Conservation (phyloP, 2,888 invertebrate genomes). For the Lasioglossum villosulum region DNA sequence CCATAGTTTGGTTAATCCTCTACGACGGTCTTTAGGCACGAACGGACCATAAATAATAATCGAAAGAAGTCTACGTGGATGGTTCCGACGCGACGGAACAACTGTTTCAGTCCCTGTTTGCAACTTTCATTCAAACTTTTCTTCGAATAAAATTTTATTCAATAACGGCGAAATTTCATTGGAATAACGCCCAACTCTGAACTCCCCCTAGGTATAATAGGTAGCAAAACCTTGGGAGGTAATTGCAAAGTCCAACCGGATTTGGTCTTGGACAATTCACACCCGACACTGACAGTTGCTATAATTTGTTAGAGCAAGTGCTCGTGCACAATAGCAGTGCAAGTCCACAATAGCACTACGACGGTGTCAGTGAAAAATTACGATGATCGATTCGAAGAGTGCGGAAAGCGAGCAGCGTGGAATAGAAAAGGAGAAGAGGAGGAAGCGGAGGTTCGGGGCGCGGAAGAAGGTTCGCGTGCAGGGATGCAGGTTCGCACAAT, state of each 20-base stretch:
- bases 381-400: not conserved
- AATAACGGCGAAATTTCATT: too few relatives aligned
- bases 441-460: not conserved
- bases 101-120: too few relatives aligned
- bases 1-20: too few relatives aligned
- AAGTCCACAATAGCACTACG: not conserved
- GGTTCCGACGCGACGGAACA: too few relatives aligned
- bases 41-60: too few relatives aligned
- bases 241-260: not conserved
- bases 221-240: not conserved
- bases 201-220: too few relatives aligned
- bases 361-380: conserved; percentile 13
- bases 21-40: too few relatives aligned
- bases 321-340: not conserved
- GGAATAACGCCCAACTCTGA: too few relatives aligned
- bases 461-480: conserved; percentile 14
- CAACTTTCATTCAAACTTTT: too few relatives aligned
- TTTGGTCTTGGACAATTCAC: not conserved
- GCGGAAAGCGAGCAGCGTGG: not conserved
- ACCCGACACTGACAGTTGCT: not conserved
- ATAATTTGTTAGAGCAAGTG: not conserved
- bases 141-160: too few relatives aligned
- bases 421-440: not conserved
- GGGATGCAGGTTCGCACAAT: conserved; percentile 45
- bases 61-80: too few relatives aligned